Evolutionary conservation across 2,888 invertebrate genomes (phyloP).

Genomic region (Bombylius major): DNA sequence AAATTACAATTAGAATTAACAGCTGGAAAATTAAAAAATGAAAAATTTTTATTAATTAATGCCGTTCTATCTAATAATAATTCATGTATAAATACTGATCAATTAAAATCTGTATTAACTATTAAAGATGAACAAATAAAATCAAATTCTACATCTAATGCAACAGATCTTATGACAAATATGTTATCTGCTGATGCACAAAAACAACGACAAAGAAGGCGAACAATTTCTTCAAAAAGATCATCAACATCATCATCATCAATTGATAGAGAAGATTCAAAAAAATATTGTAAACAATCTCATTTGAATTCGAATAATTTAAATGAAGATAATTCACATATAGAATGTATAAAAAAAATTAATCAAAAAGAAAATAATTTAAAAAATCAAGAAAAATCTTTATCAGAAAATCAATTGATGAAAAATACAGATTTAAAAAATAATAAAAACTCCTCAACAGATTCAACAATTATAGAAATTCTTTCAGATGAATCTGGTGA

Average conservation of each 20-base stretch:
- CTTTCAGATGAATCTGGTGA: no score
- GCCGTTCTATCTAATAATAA: constrained; percentile 17
- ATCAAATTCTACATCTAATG: neutral
- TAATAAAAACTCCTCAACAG: no score
- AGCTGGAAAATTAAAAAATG: constrained; percentile 29
- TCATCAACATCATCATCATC: no score
- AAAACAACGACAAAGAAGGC: neutral
- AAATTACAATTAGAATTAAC: constrained; percentile 29
- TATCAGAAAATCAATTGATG: no score
- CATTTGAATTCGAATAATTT: neutral
- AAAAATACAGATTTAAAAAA: no score
- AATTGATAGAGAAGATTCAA: neutral
- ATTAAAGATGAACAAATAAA: neutral
- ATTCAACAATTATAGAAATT: no score
- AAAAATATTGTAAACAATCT: neutral
- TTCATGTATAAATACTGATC: neutral
- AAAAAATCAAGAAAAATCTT: no score
- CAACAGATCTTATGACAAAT: neutral
- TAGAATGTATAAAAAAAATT: no score
- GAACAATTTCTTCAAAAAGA: neutral
- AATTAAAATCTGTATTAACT: neutral
- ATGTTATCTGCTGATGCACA: neutral
- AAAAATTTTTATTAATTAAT: constrained; percentile 28
- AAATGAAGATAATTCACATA: neutral
- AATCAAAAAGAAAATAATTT: no score